Evolutionary conservation across 1,140 invertebrate genomes (phyloP), one percentile per base, ranked within the genome.

Genomic region (Drosophila kepulauana): DNA sequence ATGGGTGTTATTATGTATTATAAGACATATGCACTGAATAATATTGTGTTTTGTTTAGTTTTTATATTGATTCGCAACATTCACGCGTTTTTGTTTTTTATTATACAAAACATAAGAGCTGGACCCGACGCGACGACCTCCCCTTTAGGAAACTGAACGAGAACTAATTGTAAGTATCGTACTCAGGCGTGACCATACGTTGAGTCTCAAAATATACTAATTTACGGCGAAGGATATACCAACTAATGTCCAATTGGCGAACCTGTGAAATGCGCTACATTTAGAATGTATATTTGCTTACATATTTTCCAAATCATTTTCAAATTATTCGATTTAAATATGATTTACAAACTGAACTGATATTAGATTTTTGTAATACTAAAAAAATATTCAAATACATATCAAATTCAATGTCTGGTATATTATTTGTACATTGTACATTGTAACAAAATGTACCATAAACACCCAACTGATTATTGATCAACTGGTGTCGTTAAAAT

Each of bases 21-120:
- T 59, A 6, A 25, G 30, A 74, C 46, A 45, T 52, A 62, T 54
- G 54, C 25, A 69, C 28, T 51, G 7, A 33, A 49, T 58, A 54
- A 45, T 20, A 41, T 54, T 46, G 15, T 52, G 38, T 62, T 65
- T 54, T 59, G 13, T 49, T 43, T 45, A 79, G 62, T 70, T 79
- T 56, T 75, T 65, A 51, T 59, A 64, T 57, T 64, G 43, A 71
- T 75, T 72, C 28, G 38, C 43, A 70, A 64, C 52, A 75, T 52
- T 63, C 67, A 58, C 72, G 66, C 68, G 76, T 71, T 74, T 67
- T 82, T 73, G 77, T 66, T 88, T 75, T 68, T 30, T 51, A 69
- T 69, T 87, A 82, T 41, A 77, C 28, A 58, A 63, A 33, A 58
- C 58, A 70, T 54, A 63, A 56, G 28, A 33, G 59, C 6, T 28